Evolutionary conservation across 2,797 vertebrate species (phyloP), one percentile per base, ranked within the genome.

Genomic region (Orestias chungarensis): DNA sequence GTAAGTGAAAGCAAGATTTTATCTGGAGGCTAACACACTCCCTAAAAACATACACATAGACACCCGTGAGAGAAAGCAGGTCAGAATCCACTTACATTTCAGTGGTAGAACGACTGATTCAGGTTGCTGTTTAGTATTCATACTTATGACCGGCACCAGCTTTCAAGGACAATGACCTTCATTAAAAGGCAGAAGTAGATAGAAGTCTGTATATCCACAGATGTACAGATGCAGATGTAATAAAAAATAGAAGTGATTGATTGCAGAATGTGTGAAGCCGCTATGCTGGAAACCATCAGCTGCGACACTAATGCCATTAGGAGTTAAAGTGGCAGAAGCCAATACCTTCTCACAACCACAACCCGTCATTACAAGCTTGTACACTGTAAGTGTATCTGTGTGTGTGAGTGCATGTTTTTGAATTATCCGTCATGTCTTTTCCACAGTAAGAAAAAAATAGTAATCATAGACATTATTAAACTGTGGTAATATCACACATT

Each of bases 81-180:
- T 71, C 68, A 50, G 74, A 69, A 82, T 54, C 52, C 57, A 73
- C 43, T 68, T 46, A 61, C 1, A 7, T 42, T 38, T 68, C 69
- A 35, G 35, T 80, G 38, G 67, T 33, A 73, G 73, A 74, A 66
- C 66, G 61, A 64, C 68, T 80, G 66, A 82, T 81, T 85, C 82
- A 75, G 78, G 75, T 64, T 73, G 62, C 82, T 88, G 69, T 70
- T 92, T 90, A 85, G 81, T 82, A 89, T 91, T 84, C 79, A 83
- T 69, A 78, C 62, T 76, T 64, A 82, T 57, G 80, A 82, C 79
- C 70, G 77, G 83, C 80, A 86, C 66, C 35, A 20, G 66, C 66
- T 82, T 79, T 82, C 89, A 91, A 88, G 84, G 87, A 83, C 88
- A 68, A 33, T 78, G 75, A 77, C 79, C 82, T 65, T 73, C 69